Evolutionary conservation across 2,113 vertebrate species (phyloP).

Genomic region (Okapia johnstoni): DNA sequence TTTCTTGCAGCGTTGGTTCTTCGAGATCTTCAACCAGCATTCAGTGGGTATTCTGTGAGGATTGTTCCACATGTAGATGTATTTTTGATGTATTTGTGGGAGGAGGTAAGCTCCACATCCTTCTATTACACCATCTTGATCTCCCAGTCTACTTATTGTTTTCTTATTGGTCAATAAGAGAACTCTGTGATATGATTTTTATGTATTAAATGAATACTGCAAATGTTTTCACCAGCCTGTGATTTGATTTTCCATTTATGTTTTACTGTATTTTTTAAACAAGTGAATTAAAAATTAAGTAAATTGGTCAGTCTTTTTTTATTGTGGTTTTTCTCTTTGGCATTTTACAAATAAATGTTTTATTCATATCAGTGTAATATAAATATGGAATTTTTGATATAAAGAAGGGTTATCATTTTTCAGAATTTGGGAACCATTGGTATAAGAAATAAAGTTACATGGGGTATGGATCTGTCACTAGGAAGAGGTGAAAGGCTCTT

Average conservation of each 20-base stretch:
- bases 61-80: not conserved
- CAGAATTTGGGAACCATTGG: not conserved
- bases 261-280: not conserved
- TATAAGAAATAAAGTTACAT: not conserved
- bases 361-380: not conserved
- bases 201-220: not conserved
- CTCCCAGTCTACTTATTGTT: not conserved
- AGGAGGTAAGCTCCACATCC: not conserved
- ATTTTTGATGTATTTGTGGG: not conserved
- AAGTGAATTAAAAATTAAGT: not conserved
- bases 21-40: not conserved
- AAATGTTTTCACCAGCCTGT: not conserved
- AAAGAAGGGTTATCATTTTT: not conserved
- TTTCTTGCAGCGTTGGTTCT: not conserved
- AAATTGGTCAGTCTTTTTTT: not conserved
- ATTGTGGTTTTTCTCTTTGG: not conserved
- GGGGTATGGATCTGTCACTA: not conserved
- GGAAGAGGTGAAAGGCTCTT: not conserved
- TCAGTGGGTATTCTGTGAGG: not conserved
- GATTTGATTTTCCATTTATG: not conserved
- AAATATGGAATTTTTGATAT: not conserved
- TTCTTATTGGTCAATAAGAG: not conserved
- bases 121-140: not conserved
- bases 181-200: not conserved
- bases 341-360: not conserved